phyloP scores from a whole-genome alignment of 2,888 invertebrate species.

The Drosophila rellima region DNA sequence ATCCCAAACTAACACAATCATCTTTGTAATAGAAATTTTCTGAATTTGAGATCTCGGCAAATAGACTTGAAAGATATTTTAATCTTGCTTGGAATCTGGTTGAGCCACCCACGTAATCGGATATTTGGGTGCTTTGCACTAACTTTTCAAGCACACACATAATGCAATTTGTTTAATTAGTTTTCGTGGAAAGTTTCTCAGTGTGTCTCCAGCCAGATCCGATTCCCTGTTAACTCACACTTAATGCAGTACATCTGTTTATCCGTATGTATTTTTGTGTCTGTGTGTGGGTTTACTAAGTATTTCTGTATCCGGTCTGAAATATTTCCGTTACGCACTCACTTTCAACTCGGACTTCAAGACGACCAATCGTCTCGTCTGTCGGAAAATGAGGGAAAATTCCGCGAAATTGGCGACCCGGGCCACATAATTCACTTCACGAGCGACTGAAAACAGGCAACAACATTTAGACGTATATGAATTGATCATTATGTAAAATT shows the following conservation, averaged over 20 bases:
- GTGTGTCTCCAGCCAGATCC: conserved; percentile 14
- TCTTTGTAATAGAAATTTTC: not conserved
- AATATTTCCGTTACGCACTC: conserved; percentile 40
- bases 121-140: conserved; percentile 54
- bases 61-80: not conserved
- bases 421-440: conserved; percentile 61
- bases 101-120: conserved; percentile 42
- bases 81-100: not conserved
- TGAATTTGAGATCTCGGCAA: not conserved
- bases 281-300: not conserved
- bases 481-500: conserved; percentile 82
- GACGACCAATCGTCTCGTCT: conserved; percentile 39
- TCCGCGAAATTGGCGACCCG: conserved; percentile 51
- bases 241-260: not conserved
- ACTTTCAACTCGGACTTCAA: conserved; percentile 7
- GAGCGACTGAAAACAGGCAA: conserved; percentile 35
- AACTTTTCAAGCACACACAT: conserved; percentile 35
- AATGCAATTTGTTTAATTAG: conserved; percentile 76
- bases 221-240: conserved; percentile 1
- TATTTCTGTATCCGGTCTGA: conserved; percentile 39
- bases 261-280: not conserved
- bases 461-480: conserved; percentile 77
- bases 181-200: conserved; percentile 61
- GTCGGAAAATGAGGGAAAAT: conserved; percentile 40
- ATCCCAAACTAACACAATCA: no score